Evolutionary conservation across 37 sponge, comb jelly and placozoan genomes (phyloP).

Genomic region (Spongilla lacustris): DNA sequence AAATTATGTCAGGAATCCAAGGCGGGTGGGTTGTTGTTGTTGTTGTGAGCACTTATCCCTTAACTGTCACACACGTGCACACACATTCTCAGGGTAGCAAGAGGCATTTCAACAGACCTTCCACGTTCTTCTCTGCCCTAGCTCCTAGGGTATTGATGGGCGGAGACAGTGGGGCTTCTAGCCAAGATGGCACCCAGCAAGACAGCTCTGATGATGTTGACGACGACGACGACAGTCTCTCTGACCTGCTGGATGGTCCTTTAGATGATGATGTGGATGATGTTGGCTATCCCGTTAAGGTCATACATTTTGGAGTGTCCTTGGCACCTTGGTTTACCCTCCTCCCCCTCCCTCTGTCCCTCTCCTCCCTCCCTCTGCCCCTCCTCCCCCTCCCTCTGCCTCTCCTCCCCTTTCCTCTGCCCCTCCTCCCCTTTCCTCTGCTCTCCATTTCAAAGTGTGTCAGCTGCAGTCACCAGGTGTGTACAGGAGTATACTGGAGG

Average conservation of each 20-base stretch:
- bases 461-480: slow-evolving; percentile 15
- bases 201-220: slow-evolving; percentile 7
- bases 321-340: neutral
- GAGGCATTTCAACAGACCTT: slow-evolving; percentile 38
- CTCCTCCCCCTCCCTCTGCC: neutral
- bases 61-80: neutral
- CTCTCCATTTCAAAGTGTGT: slow-evolving; percentile 30
- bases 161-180: slow-evolving; percentile 12
- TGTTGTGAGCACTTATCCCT: neutral
- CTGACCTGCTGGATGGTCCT: slow-evolving; percentile 23
- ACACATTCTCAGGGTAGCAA: neutral
- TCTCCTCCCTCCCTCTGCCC: neutral
- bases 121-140: slow-evolving; percentile 75
- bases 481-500: slow-evolving; percentile 37
- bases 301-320: neutral
- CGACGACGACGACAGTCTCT: slow-evolving; percentile 6
- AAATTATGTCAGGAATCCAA: slow-evolving; percentile 13
- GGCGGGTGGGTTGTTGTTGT: slow-evolving; percentile 37
- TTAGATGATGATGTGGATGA: neutral
- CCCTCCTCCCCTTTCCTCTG: neutral
- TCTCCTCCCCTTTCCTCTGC: neutral
- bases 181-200: neutral
- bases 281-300: neutral
- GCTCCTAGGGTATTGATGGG: slow-evolving; percentile 67
- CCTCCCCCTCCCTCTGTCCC: neutral